Percentiles rank a stretch among this genome's conserved stretches.
Conservation (phyloP, 2,888 invertebrate genomes). For the Ichneumoninae sp. region DNA sequence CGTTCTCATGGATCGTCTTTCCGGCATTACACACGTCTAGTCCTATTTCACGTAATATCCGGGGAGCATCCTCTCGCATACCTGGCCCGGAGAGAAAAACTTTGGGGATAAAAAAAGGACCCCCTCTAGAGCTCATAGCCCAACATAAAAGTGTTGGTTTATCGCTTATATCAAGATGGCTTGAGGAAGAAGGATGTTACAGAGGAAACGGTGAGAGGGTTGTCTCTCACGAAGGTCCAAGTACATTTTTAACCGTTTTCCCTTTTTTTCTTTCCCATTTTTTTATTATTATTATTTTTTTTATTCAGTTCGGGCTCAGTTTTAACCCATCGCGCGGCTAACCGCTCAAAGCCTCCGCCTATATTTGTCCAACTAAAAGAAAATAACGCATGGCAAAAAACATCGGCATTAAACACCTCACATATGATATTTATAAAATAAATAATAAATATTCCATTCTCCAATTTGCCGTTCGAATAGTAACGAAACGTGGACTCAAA, state of each 20-base stretch:
- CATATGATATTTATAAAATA: background rate
- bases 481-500: too few relatives aligned
- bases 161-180: constrained; percentile 71
- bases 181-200: constrained; percentile 16
- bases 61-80: constrained; percentile 61
- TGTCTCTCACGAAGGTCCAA: constrained; percentile 62
- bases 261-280: constrained; percentile 21
- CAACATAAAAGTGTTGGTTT: constrained; percentile 69
- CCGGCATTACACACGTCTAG: constrained; percentile 68
- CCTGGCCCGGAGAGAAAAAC: constrained; percentile 70
- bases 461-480: background rate
- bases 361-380: background rate
- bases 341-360: constrained; percentile 26
- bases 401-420: background rate
- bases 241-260: constrained; percentile 65
- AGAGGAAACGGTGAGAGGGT: constrained; percentile 30
- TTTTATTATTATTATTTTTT: constrained; percentile 19
- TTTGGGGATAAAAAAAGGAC: constrained; percentile 61
- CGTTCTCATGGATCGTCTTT: constrained; percentile 78
- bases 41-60: constrained; percentile 73
- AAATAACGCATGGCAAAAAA: background rate
- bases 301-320: constrained; percentile 8
- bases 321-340: constrained; percentile 47
- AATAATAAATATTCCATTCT: background rate
- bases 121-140: constrained; percentile 62